Evolutionary conservation across 2,888 invertebrate genomes (phyloP), one percentile per base, ranked within the genome.

Genomic region (Ctena decussata): DNA sequence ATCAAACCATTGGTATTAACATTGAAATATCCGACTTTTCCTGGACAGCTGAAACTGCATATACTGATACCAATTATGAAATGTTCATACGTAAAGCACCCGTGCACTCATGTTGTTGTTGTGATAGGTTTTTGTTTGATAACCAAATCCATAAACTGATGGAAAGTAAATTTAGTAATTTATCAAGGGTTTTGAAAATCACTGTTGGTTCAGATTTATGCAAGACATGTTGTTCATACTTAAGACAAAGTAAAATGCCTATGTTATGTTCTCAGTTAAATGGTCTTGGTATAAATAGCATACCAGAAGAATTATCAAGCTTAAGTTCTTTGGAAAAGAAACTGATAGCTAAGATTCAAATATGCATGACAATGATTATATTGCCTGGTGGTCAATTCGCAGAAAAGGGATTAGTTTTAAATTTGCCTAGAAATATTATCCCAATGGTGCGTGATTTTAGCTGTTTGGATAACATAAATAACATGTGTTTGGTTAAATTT

Each of bases 371-470:
- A 27, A 57, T 85, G 24, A 27, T 85, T 30, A 44, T 85, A 30
- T 60, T 85, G 24, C 85, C 81, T 35, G 85, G 85, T 57, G 85
- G 81, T n/a, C 85, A 85, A 39, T 81, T 81, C 75, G 81, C 81
- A n/a, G 78, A 78, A 71, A 84, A 81, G 53, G 84, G 84, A 35
- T 11, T 82, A 39, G 35, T 82, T 15, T 24, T 85, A 27, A 81
- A 85, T 73, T 41, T 75, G 6, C 75, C 75, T 24, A 74, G 49
- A 74, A 46, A 74, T 74, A 24, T 49, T 12, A 30, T 18, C 32
- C 0, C 35, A 32, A 35, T 27, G 15, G 35, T 74, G 37, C 32
- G 49, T 21, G 12, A 49, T 15, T 27, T 74, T 18, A 18, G 27
- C 11, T 15, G 53, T 32, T 74, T 74, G 39, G 27, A 12, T n/a